Percentiles rank a stretch among this genome's conserved stretches.
Evolutionary conservation across 2,797 vertebrate genomes (phyloP).

Genomic region (Carduelis carduelis): DNA sequence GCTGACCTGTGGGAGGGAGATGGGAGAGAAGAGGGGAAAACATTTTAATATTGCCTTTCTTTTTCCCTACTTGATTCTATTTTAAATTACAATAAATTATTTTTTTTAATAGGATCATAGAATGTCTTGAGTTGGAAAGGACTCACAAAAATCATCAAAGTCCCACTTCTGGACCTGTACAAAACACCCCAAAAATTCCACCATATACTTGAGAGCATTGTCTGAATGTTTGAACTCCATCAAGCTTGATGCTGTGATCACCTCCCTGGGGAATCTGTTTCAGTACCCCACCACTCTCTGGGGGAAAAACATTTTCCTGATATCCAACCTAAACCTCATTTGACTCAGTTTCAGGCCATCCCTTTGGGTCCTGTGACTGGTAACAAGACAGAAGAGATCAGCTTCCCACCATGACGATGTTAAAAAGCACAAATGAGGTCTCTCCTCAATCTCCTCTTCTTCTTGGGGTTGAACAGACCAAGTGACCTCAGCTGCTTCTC

Average conservation of each 20-base stretch:
- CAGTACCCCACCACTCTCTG: fast-evolving
- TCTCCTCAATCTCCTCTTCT: background rate
- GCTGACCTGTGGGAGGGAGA: background rate
- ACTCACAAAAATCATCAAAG: background rate
- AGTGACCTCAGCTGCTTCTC: background rate
- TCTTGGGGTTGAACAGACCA: background rate
- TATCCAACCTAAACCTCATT: background rate
- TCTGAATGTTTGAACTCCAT: background rate
- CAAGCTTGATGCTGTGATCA: background rate
- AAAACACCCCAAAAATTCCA: background rate
- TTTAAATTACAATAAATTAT: background rate
- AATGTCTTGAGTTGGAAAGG: background rate
- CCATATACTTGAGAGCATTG: no score
- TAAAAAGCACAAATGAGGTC: background rate
- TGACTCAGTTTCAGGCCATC: background rate
- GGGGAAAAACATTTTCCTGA: background rate
- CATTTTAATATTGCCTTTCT: background rate
- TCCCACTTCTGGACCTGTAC: background rate
- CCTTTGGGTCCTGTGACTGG: fast-evolving
- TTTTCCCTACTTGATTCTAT: background rate
- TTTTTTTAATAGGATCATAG: background rate
- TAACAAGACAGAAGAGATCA: background rate
- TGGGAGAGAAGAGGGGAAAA: fast-evolving
- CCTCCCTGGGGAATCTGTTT: background rate
- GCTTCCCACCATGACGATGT: background rate